Evolutionary conservation across 2,888 invertebrate species (phyloP).

Genomic region (Amblyjoppa fuscipennis): DNA sequence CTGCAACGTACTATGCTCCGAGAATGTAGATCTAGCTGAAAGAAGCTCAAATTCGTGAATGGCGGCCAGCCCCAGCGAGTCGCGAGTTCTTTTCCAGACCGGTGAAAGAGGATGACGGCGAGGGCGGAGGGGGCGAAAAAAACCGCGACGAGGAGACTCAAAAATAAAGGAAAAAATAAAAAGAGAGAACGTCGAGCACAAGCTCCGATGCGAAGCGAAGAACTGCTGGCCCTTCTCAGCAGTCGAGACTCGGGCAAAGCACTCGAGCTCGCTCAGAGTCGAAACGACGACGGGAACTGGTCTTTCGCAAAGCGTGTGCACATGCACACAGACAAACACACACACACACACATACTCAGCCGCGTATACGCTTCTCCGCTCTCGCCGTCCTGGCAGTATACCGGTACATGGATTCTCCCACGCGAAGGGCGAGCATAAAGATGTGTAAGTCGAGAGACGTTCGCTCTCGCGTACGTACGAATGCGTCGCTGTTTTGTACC

Average conservation of each 20-base stretch:
- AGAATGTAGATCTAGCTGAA: slow-evolving; percentile 25
- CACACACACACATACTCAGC: slow-evolving; percentile 4
- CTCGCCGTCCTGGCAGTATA: background rate
- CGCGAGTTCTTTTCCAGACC: slow-evolving; percentile 12
- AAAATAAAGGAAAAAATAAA: slow-evolving; percentile 22
- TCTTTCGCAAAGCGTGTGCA: slow-evolving; percentile 24
- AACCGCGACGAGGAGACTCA: slow-evolving; percentile 4
- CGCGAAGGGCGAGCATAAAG: slow-evolving; percentile 1
- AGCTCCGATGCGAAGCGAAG: slow-evolving; percentile 29
- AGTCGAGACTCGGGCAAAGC: slow-evolving; percentile 33
- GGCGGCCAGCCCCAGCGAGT: background rate
- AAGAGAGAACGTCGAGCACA: background rate
- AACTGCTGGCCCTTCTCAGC: background rate
- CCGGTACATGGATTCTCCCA: slow-evolving; percentile 37
- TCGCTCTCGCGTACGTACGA: background rate
- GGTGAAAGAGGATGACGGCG: background rate
- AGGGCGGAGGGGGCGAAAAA: slow-evolving; percentile 12
- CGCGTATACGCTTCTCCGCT: slow-evolving; percentile 2
- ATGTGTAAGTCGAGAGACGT: slow-evolving; percentile 15
- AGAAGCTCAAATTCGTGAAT: slow-evolving; percentile 17
- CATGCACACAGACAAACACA: slow-evolving; percentile 12
- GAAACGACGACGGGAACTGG: slow-evolving; percentile 34
- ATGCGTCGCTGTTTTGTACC: slow-evolving; percentile 1
- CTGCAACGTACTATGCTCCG: background rate
- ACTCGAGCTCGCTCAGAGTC: slow-evolving; percentile 20